Evolutionary conservation across 2,113 vertebrate species (phyloP).

Genomic region (Verasper variegatus): DNA sequence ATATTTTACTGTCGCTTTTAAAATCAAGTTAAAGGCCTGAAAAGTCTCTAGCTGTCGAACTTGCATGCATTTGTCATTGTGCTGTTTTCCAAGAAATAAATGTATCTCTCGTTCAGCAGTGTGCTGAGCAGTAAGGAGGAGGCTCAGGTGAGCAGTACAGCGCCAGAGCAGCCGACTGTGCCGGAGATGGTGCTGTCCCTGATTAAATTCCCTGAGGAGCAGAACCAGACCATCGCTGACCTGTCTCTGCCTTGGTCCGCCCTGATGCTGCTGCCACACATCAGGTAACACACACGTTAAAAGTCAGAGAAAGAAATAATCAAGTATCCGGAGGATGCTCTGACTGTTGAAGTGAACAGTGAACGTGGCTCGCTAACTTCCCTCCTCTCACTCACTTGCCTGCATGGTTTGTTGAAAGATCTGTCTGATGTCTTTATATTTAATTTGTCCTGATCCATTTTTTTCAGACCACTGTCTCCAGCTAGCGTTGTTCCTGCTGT

Average conservation of each 20-base stretch:
- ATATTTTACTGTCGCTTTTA: not conserved
- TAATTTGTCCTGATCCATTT: not conserved
- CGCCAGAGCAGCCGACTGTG: slow-evolving; percentile 71
- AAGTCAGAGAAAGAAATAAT: not conserved
- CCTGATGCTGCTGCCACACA: slow-evolving; percentile 91
- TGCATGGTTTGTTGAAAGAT: not conserved
- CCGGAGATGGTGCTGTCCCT: slow-evolving; percentile 87
- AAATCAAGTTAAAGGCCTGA: not conserved
- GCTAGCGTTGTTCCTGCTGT: slow-evolving; percentile 78
- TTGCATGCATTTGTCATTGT: not conserved
- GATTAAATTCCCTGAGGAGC: slow-evolving; percentile 75
- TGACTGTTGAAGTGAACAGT: not conserved
- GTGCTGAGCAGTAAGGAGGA: slow-evolving; percentile 58
- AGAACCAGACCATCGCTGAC: slow-evolving; percentile 67
- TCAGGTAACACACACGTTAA: slow-evolving; percentile 83
- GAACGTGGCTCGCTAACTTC: not conserved
- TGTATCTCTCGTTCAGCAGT: slow-evolving; percentile 4
- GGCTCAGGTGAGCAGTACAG: slow-evolving; percentile 26
- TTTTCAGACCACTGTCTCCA: slow-evolving; percentile 85
- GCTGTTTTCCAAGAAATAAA: not conserved
- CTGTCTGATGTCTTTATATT: not conserved
- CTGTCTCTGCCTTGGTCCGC: slow-evolving; percentile 90
- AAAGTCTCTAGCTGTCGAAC: not conserved
- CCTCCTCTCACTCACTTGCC: not conserved
- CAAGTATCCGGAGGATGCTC: not conserved